Percentiles rank a stretch among this genome's conserved stretches.
These are phyloP conservation scores for Acanthosoma haemorrhoidale DNA, from an alignment of 2,888 invertebrate species.

Conservation along the genomic window DNA sequence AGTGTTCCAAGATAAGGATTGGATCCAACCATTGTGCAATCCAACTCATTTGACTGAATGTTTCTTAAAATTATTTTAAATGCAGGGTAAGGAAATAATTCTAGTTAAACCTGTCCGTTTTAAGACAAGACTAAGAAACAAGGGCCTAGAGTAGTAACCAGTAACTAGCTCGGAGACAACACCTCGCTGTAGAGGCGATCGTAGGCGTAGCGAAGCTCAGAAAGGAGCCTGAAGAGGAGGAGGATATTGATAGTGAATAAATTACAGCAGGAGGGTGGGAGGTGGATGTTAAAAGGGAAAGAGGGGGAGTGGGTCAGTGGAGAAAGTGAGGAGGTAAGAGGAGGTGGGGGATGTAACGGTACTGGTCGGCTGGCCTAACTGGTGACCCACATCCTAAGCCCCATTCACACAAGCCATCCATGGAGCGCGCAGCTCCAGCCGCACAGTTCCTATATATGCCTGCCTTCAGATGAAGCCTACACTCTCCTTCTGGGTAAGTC, in stretches of 20 bases:
- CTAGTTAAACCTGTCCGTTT: too few relatives aligned
- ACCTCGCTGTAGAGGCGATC: too few relatives aligned
- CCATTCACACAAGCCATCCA: conserved; percentile 34
- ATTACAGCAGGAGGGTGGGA: conserved; percentile 9
- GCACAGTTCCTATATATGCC: conserved; percentile 24
- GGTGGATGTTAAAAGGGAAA: conserved; percentile 24
- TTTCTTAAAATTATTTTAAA: too few relatives aligned
- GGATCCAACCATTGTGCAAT: too few relatives aligned
- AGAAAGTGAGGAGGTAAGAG: conserved; percentile 31
- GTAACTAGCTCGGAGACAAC: too few relatives aligned
- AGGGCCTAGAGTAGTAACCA: too few relatives aligned
- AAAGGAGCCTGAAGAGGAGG: background rate
- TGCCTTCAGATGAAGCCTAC: conserved; percentile 36
- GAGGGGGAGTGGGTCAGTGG: conserved; percentile 36
- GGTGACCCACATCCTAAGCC: conserved; percentile 34
- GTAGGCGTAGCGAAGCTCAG: background rate
- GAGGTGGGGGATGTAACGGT: conserved; percentile 32
- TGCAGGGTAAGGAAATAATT: too few relatives aligned
- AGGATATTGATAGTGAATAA: background rate
- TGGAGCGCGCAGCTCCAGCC: conserved; percentile 33
- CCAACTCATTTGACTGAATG: too few relatives aligned
- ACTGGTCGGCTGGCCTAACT: conserved; percentile 31
- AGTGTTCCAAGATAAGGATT: too few relatives aligned
- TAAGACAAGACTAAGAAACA: too few relatives aligned
- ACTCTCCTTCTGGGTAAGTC: conserved; percentile 37